Conservation (phyloP, 2,888 invertebrate genomes). For the Panopea generosa region DNA sequence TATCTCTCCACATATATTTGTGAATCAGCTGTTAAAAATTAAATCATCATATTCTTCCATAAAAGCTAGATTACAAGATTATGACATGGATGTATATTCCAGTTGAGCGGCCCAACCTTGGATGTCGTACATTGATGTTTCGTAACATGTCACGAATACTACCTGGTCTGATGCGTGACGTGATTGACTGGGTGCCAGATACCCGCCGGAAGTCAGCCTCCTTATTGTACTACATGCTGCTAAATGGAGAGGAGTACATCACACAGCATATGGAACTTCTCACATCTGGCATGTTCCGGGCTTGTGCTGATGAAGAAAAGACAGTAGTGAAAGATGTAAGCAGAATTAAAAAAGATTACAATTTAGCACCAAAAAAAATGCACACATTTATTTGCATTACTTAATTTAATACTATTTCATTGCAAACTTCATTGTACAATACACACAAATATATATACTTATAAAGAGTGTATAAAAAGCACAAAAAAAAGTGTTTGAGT, state of each 20-base stretch:
- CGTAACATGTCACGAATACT: conserved; percentile 90
- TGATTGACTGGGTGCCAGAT: conserved; percentile 91
- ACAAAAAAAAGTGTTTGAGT: too few species aligned
- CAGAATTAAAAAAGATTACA: too few species aligned
- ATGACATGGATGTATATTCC: too few species aligned
- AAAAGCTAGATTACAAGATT: too few species aligned
- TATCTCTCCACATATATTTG: too few species aligned
- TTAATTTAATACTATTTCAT: too few species aligned
- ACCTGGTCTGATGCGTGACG: conserved; percentile 90
- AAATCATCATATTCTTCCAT: too few species aligned
- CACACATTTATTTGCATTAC: too few species aligned
- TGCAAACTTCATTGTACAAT: too few species aligned
- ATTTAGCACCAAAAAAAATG: too few species aligned
- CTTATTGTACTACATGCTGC: conserved; percentile 90
- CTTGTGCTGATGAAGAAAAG: conserved; percentile 89
- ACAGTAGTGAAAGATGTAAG: conserved; percentile 86
- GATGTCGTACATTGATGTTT: conserved; percentile 93
- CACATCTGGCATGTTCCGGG: conserved; percentile 88
- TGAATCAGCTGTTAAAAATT: too few species aligned
- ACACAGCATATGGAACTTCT: conserved; percentile 89
- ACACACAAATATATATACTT: background rate
- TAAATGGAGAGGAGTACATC: conserved; percentile 91
- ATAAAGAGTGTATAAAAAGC: too few species aligned
- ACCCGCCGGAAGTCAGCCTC: conserved; percentile 91
- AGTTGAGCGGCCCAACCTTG: conserved; percentile 93